Evolutionary conservation across 2,797 vertebrate genomes (phyloP), one percentile per base, ranked within the genome.

Genomic region (Chrysolophus pictus): DNA sequence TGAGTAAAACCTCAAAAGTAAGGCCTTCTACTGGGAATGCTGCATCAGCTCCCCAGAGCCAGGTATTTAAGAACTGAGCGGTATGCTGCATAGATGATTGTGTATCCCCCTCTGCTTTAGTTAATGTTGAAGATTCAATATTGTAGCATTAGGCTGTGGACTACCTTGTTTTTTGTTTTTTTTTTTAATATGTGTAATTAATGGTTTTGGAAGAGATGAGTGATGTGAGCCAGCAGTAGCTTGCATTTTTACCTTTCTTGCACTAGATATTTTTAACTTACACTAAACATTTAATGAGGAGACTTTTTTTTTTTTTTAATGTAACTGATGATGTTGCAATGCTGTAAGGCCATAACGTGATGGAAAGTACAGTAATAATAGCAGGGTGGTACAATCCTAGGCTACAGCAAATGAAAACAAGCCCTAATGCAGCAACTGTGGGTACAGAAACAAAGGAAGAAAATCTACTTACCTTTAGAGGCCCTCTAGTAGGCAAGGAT

Each of bases 1-100:
- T 99, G 81, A 99, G 99, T 97, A 99, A 99, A 98, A 99, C 99
- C 6, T 99, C 99, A 16, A 99, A 99, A 98, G 99, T 99, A 41
- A 98, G 99, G 15, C 99, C 99, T 29, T 99, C 99, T 42, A 98
- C 99, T 29, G 99, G 99, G 47, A 99, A 98, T 92, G 97, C 98
- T 10, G 96, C 99, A 5, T 98, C 99, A 23, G 97, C 98, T 64
- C 96, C 99, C 31, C 99, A 99, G 76, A 98, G 98, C 85, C 99
- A 99, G 98, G 99, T 99, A 96, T 59, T 94, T 84, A 35, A 62
- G 84, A 14, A 26, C 0, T 81, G 26, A 37, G 10, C 41, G 3
- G 59, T 6, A 6, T 42, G 22, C 35, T 76, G 28, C 12, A 7
- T 70, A 73, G 64, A 22, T 12, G 16, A 12, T 68, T 8, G 0